Evolutionary conservation across 2,113 vertebrate species (phyloP).

Genomic region (Scytalopus superciliaris): DNA sequence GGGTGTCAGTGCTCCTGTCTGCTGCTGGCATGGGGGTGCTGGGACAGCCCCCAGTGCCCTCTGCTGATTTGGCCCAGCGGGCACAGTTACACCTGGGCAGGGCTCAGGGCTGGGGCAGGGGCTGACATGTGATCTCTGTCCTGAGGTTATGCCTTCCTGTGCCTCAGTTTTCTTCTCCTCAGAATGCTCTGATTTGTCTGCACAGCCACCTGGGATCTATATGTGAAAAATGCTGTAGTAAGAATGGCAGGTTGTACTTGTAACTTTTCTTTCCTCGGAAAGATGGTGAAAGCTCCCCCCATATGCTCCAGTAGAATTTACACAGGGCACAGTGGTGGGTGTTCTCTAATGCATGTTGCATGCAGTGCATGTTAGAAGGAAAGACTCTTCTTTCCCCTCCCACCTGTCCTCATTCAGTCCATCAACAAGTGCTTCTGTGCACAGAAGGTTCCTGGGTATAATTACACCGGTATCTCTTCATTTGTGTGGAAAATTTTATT

Average conservation of each 20-base stretch:
- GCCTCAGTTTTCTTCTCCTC: neutral
- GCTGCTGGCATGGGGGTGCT: neutral
- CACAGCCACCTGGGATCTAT: neutral
- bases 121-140: too few relatives aligned
- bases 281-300: too few relatives aligned
- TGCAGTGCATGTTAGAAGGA: neutral
- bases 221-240: neutral
- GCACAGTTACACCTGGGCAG: too few relatives aligned
- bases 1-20: too few relatives aligned
- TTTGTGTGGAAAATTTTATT: neutral
- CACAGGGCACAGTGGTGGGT: too few relatives aligned
- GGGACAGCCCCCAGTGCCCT: neutral
- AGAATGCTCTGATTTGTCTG: neutral
- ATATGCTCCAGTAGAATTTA: neutral
- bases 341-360: accelerated
- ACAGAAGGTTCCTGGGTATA: neutral
- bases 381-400: neutral
- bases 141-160: neutral
- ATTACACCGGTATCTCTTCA: neutral
- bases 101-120: too few relatives aligned
- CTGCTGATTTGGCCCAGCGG: too few relatives aligned
- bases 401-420: neutral
- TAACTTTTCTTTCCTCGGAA: too few relatives aligned
- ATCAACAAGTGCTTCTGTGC: neutral
- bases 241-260: neutral